Conservation (phyloP, 2,888 invertebrate genomes). For the Epirrhoe alternata region DNA sequence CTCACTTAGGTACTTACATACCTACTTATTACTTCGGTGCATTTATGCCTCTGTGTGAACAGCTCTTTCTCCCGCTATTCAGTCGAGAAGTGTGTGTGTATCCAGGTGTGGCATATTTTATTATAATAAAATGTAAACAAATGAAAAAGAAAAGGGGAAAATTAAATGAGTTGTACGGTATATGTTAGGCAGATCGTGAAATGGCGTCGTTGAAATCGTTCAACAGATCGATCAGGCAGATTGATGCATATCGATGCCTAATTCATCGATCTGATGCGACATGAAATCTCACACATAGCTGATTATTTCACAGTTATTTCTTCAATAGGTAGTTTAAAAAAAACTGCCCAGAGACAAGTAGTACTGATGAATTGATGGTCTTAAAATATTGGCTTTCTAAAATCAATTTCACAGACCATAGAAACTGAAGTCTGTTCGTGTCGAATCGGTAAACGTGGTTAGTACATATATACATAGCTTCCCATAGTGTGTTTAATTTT, state of each 20-base stretch:
- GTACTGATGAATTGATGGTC: background rate
- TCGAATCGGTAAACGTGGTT: constrained; percentile 43
- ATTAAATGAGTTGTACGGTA: background rate
- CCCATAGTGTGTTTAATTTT: constrained; percentile 37
- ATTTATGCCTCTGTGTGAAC: background rate
- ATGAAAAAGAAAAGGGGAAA: background rate
- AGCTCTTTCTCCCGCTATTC: background rate
- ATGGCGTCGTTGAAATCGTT: no score
- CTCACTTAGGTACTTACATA: no score
- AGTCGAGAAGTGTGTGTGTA: background rate
- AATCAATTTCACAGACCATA: constrained; percentile 24
- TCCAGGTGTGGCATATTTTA: background rate
- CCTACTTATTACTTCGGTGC: background rate
- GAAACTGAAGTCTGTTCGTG: constrained; percentile 33
- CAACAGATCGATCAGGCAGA: no score
- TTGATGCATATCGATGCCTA: no score
- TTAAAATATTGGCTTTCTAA: constrained; percentile 18
- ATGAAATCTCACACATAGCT: background rate
- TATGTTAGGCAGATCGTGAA: no score
- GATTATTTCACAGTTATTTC: background rate
- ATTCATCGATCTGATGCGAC: no score
- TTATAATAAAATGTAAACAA: background rate
- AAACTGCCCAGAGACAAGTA: background rate
- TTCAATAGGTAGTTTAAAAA: background rate
- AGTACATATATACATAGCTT: constrained; percentile 7